phyloP scores from a whole-genome alignment of 1,140 invertebrate species.

The Drosophila teissieri region DNA sequence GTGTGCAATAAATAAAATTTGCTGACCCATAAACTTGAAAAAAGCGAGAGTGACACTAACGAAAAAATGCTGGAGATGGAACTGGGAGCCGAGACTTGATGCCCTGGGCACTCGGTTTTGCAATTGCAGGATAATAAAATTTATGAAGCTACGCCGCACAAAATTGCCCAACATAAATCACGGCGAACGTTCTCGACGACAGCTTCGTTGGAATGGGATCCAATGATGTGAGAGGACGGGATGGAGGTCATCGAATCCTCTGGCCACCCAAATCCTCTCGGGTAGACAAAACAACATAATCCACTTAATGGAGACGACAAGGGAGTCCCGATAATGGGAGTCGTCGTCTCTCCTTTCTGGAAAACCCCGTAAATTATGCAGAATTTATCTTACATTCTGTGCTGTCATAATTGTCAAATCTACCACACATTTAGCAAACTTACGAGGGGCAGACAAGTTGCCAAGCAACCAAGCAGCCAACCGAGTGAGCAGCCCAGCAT shows the following conservation, averaged over 20 bases:
- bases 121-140: constrained; percentile 81
- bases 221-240: constrained; percentile 21
- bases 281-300: constrained; percentile 72
- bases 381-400: constrained; percentile 71
- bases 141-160: constrained; percentile 73
- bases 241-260: constrained; percentile 39
- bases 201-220: constrained; percentile 10
- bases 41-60: constrained; percentile 18
- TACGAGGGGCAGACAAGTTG: constrained; percentile 31
- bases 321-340: constrained; percentile 56
- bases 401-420: constrained; percentile 81
- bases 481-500: constrained; percentile 42
- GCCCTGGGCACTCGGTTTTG: constrained; percentile 38
- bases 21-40: constrained; percentile 70
- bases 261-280: constrained; percentile 4
- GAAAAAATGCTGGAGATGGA: background rate
- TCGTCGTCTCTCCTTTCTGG: constrained; percentile 32
- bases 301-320: constrained; percentile 76
- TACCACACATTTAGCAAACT: constrained; percentile 73
- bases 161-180: constrained; percentile 80
- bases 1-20: constrained; percentile 78
- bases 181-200: constrained; percentile 44
- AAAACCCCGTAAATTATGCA: constrained; percentile 58
- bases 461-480: constrained; percentile 15
- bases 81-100: background rate